These are phyloP conservation scores for Pao palembangensis DNA, from an alignment of 2,113 vertebrate species.

Conservation along the genomic window DNA sequence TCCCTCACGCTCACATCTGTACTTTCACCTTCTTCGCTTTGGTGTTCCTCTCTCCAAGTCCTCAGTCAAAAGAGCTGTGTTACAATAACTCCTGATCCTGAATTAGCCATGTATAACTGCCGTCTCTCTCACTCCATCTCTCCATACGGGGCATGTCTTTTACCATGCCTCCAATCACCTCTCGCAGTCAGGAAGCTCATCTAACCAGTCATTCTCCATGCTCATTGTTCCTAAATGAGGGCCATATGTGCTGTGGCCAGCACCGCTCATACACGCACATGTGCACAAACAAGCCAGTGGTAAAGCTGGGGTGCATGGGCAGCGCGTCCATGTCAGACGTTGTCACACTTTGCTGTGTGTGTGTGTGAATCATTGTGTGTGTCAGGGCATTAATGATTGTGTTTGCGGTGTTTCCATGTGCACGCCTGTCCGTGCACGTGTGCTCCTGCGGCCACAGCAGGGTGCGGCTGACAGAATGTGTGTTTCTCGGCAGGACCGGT, in stretches of 20 bases:
- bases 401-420: slow-evolving; percentile 19
- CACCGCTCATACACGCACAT: slow-evolving; percentile 56
- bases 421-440: slow-evolving; percentile 21
- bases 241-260: slow-evolving; percentile 70
- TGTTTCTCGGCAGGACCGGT: slow-evolving; percentile 65
- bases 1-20: slow-evolving; percentile 13
- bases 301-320: slow-evolving; percentile 20
- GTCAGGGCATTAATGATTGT: slow-evolving; percentile 57
- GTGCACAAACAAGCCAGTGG: slow-evolving; percentile 10
- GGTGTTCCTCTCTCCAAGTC: slow-evolving; percentile 1
- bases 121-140: slow-evolving; percentile 44
- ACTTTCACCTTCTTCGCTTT: slow-evolving; percentile 2
- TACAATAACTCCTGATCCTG: slow-evolving; percentile 34
- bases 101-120: slow-evolving; percentile 25
- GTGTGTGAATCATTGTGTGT: slow-evolving; percentile 55
- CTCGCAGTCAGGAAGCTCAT: slow-evolving; percentile 68
- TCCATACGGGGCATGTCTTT: slow-evolving; percentile 69
- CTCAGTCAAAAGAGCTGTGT: slow-evolving; percentile 45
- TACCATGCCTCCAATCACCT: slow-evolving; percentile 68
- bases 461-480: slow-evolving; percentile 54
- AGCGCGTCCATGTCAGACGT: not conserved
- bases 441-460: slow-evolving; percentile 46
- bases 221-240: slow-evolving; percentile 72
- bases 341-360: slow-evolving; percentile 12
- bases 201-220: slow-evolving; percentile 64